phyloP scores from a whole-genome alignment of 23 tunicate species.

The Aplidium turbinatum region DNA sequence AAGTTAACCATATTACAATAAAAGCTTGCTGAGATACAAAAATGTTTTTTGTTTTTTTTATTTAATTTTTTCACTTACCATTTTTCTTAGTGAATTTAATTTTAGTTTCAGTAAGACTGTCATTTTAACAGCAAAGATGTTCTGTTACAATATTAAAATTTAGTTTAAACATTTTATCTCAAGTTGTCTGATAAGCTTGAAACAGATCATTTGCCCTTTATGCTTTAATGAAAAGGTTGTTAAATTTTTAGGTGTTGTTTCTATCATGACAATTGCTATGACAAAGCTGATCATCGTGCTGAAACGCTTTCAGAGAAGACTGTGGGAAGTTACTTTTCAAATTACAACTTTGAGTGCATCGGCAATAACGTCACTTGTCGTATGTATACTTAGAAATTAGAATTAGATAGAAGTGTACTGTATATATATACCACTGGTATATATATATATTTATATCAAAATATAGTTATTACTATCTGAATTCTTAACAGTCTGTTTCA shows the following conservation, averaged over 20 bases:
- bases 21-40: no score
- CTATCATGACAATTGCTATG: constrained; percentile 85
- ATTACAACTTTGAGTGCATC: constrained; percentile 52
- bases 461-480: background rate
- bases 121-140: no score
- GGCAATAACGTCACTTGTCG: constrained; percentile 5
- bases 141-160: no score
- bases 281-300: constrained; percentile 34
- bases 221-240: background rate
- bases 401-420: background rate
- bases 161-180: no score
- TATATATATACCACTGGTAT: background rate
- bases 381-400: background rate
- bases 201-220: no score
- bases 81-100: no score
- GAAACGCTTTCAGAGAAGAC: constrained; percentile 26
- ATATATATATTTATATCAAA: background rate
- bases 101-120: no score
- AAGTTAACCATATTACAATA: no score
- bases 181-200: no score
- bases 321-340: constrained; percentile 52
- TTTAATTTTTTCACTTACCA: no score
- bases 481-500: background rate
- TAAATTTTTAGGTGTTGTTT: constrained; percentile 63
- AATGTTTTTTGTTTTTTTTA: no score